Base-by-base conservation (phyloP, 2,888 invertebrate genomes). In the Pycnomerus fuliginosus region DNA sequence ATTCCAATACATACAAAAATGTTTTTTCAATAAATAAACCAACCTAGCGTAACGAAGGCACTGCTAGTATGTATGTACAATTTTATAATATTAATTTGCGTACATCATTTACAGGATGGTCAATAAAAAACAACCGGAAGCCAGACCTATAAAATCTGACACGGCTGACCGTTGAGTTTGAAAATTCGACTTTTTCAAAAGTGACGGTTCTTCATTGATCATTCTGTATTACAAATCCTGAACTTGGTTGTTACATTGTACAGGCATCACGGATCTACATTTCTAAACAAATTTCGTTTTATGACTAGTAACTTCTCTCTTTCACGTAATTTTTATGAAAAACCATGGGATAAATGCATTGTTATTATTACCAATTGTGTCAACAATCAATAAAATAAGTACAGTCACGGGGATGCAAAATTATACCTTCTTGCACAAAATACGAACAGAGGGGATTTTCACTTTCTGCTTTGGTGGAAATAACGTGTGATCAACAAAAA, bases 21-120 rank as follows among this genome's bases (percentile, higher is more conserved):
- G 56, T 58, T 56, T 55, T 57, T 57, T 59, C 40, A 60, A 60
- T 60, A 60, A 60, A 60, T 57, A 57, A 51, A 57, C 36, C 40
- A 44, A 41, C 30, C 42, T 31, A 55, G 53, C 48, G 50, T 53
- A 56, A 52, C 52, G 50, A 52, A 53, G 50, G 47, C 52, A 55
- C 50, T 58, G 47, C 43, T n/a, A 50, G 31, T 50, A 57, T 47
- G 53, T 55, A 44, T 48, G 48, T 54, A 46, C 44, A 46, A 46
- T 58, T 53, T 57, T 45, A 58, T 52, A 51, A 52, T 53, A 53
- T 52, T 50, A 51, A 51, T 54, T 53, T 58, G 58, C 58, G 60
- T 58, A 60, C 60, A 58, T 55, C 49, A 46, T 52, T 54, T 56
- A 52, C 52, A 52, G 50, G 13, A 25, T 30, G 22, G 38, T 44